Conservation (phyloP, 1,140 invertebrate species). For the Tyrophagus putrescentiae region DNA sequence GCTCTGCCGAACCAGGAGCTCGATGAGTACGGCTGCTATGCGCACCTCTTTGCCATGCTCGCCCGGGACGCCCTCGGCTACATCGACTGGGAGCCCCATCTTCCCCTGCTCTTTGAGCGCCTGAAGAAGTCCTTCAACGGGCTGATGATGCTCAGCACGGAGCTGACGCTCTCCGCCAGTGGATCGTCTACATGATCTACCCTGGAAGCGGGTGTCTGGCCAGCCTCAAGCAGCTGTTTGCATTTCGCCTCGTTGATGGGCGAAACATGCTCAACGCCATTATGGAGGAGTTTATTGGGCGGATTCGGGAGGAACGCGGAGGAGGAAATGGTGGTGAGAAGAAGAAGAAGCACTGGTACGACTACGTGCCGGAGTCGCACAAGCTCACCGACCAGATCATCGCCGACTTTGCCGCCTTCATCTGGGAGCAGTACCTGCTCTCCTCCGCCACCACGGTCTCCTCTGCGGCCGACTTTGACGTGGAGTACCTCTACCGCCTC, state of each 20-base stretch:
- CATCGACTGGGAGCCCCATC: slow-evolving; percentile 69
- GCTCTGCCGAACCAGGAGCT: slow-evolving; percentile 49
- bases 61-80: slow-evolving; percentile 60
- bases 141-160: slow-evolving; percentile 65
- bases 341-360: slow-evolving; percentile 48
- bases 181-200: slow-evolving; percentile 50
- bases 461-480: slow-evolving; percentile 50
- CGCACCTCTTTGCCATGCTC: slow-evolving; percentile 50
- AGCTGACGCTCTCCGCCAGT: slow-evolving; percentile 73
- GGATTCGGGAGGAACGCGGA: neutral
- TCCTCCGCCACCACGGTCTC: slow-evolving; percentile 57
- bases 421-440: slow-evolving; percentile 52
- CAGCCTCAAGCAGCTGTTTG: slow-evolving; percentile 40
- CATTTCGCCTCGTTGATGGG: slow-evolving; percentile 45
- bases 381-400: slow-evolving; percentile 64
- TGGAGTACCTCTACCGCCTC: slow-evolving; percentile 59
- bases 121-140: slow-evolving; percentile 42
- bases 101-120: slow-evolving; percentile 56
- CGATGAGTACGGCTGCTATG: slow-evolving; percentile 58
- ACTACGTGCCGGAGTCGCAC: slow-evolving; percentile 46
- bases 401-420: slow-evolving; percentile 57
- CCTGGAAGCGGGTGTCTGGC: slow-evolving; percentile 31
- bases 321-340: too few relatives aligned
- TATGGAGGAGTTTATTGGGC: neutral
- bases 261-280: slow-evolving; percentile 27